Conservation (phyloP, 2,797 vertebrate species). For the Huso huso region DNA sequence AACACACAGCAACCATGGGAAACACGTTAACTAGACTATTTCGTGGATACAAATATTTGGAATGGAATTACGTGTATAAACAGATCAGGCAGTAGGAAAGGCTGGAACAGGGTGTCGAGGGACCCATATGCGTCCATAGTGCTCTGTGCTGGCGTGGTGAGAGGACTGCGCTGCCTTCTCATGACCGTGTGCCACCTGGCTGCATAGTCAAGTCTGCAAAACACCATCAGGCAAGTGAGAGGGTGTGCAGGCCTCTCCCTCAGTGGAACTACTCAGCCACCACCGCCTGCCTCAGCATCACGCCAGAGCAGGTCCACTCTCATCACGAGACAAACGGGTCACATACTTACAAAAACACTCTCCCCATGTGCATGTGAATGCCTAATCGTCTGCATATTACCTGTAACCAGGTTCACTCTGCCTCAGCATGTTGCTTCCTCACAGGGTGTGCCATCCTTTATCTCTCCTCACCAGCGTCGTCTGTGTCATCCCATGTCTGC, state of each 20-base stretch:
- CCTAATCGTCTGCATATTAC: background rate
- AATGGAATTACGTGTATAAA: too few species aligned
- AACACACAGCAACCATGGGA: too few species aligned
- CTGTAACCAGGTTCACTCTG: background rate
- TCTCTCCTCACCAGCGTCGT: conserved; percentile 75
- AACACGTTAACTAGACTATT: too few species aligned
- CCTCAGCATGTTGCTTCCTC: conserved; percentile 29
- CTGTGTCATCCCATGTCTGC: conserved; percentile 86
- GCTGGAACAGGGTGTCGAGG: too few species aligned
- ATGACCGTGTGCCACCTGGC: conserved; percentile 64
- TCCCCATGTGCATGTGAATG: background rate
- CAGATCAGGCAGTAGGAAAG: too few species aligned
- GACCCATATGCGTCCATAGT: too few species aligned
- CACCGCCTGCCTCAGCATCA: too few species aligned
- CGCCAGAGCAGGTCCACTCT: too few species aligned
- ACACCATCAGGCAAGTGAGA: background rate
- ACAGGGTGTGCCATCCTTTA: conserved; percentile 69
- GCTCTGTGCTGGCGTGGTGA: too few species aligned
- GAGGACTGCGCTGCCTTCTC: conserved; percentile 55
- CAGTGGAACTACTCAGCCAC: background rate
- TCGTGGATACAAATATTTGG: too few species aligned
- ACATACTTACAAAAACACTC: background rate
- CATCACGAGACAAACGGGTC: too few species aligned
- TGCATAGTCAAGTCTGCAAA: conserved; percentile 69
- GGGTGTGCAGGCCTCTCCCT: background rate